Evolutionary conservation across 2,888 invertebrate genomes (phyloP).

Genomic region (Atethmia centrago): DNA sequence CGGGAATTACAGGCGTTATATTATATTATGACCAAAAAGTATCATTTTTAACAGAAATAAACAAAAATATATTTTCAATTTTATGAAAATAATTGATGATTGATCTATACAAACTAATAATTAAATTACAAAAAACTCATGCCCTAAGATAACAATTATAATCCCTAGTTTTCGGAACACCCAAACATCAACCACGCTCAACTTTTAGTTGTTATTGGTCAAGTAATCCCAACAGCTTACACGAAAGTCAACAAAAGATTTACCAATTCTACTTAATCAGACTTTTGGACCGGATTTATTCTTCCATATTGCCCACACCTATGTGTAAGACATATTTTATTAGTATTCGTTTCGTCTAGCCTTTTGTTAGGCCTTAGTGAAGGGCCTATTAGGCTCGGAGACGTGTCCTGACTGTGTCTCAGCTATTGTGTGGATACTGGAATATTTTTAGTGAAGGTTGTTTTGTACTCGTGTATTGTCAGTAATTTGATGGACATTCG

Average conservation of each 20-base stretch:
- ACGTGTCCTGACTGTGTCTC: slow-evolving; percentile 52
- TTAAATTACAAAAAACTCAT: slow-evolving; percentile 1
- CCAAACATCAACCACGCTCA: not conserved
- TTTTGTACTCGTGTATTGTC: slow-evolving; percentile 21
- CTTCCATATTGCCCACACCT: slow-evolving; percentile 17
- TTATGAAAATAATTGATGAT: no score
- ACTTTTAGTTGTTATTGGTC: not conserved
- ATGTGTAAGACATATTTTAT: slow-evolving; percentile 31
- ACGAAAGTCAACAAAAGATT: not conserved
- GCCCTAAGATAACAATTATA: not conserved
- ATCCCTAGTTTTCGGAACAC: not conserved
- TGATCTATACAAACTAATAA: not conserved
- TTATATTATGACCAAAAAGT: no score
- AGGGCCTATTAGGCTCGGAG: slow-evolving; percentile 47
- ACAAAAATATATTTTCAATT: not conserved
- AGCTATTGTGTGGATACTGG: slow-evolving; percentile 19
- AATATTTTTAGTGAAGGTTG: slow-evolving; percentile 22
- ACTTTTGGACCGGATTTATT: not conserved
- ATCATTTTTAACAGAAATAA: no score
- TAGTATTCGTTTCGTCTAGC: slow-evolving; percentile 41
- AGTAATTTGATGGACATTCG: slow-evolving; percentile 37
- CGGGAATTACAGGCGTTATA: no score
- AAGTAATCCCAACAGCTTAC: not conserved
- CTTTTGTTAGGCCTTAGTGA: slow-evolving; percentile 44
- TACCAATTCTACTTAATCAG: not conserved